Evolutionary conservation across 2,888 invertebrate species (phyloP).

Genomic region (Sceliomorpha sp.): DNA sequence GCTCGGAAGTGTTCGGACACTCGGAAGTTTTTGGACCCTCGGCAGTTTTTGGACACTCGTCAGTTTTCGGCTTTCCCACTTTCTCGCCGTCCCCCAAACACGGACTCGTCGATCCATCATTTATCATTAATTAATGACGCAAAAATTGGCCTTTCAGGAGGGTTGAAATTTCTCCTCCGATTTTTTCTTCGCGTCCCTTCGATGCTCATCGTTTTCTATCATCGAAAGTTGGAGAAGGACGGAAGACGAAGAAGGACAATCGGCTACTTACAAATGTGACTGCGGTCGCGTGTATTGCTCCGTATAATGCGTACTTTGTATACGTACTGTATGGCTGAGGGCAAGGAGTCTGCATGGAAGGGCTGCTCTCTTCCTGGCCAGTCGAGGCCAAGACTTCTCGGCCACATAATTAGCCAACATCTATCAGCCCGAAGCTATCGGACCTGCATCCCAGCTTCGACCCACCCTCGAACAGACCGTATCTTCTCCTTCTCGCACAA

Average conservation of each 20-base stretch:
- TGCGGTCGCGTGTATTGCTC: conserved; percentile 34
- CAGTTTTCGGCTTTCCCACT: no score
- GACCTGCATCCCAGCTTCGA: conserved; percentile 69
- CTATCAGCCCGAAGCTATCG: conserved; percentile 80
- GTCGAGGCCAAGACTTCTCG: conserved; percentile 73
- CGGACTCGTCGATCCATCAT: no score
- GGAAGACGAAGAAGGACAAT: conserved; percentile 20
- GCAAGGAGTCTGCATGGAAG: conserved; percentile 60
- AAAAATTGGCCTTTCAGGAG: no score
- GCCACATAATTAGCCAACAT: conserved; percentile 80
- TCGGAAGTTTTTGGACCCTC: no score
- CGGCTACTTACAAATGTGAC: conserved; percentile 47
- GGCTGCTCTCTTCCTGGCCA: conserved; percentile 69
- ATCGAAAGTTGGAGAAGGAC: no score
- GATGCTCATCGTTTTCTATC: no score
- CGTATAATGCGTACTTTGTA: conserved; percentile 46
- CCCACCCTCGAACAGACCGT: conserved; percentile 67
- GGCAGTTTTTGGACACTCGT: no score
- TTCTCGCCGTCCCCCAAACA: no score
- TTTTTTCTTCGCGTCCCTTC: no score
- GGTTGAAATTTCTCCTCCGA: no score
- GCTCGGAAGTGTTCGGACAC: no score
- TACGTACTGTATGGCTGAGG: conserved; percentile 62
- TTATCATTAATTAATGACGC: no score
- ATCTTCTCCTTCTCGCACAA: conserved; percentile 55